phyloP scores from a whole-genome alignment of 2,888 invertebrate genomes.

The Apomyelois bistriatella region DNA sequence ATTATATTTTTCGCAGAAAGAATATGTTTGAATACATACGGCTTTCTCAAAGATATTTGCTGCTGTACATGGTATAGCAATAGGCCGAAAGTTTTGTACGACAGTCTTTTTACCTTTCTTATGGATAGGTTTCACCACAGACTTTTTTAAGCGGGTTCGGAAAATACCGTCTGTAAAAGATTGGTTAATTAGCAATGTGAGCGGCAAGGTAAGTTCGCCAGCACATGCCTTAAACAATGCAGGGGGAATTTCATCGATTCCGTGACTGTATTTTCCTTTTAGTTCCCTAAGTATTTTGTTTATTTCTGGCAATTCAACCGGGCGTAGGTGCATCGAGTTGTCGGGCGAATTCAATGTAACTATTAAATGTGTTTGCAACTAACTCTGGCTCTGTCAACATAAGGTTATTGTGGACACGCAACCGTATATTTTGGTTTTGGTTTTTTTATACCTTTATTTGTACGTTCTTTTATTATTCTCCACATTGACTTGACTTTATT shows the following conservation, averaged over 20 bases:
- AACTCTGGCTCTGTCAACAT: too few relatives aligned
- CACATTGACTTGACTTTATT: too few relatives aligned
- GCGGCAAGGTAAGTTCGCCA: neutral
- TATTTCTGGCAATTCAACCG: neutral
- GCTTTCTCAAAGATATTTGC: conserved; percentile 20
- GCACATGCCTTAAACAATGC: neutral
- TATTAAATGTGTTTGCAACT: too few relatives aligned
- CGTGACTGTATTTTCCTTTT: neutral
- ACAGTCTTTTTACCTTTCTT: conserved; percentile 15
- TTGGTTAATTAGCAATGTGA: neutral
- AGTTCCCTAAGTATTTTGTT: neutral
- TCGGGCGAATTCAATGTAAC: too few relatives aligned
- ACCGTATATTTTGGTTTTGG: too few relatives aligned
- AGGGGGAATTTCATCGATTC: neutral
- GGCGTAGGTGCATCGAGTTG: neutral
- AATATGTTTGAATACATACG: conserved; percentile 12
- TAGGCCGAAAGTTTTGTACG: conserved; percentile 18
- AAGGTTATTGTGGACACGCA: too few relatives aligned
- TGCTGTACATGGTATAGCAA: conserved; percentile 11
- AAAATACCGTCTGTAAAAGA: neutral
- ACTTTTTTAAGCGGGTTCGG: conserved; percentile 15
- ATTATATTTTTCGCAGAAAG: conserved; percentile 17
- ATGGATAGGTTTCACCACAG: conserved; percentile 16
- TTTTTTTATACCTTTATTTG: too few relatives aligned
- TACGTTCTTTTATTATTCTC: too few relatives aligned